Evolutionary conservation across 2,113 vertebrate genomes (phyloP).

Genomic region (Taurulus bubalis): DNA sequence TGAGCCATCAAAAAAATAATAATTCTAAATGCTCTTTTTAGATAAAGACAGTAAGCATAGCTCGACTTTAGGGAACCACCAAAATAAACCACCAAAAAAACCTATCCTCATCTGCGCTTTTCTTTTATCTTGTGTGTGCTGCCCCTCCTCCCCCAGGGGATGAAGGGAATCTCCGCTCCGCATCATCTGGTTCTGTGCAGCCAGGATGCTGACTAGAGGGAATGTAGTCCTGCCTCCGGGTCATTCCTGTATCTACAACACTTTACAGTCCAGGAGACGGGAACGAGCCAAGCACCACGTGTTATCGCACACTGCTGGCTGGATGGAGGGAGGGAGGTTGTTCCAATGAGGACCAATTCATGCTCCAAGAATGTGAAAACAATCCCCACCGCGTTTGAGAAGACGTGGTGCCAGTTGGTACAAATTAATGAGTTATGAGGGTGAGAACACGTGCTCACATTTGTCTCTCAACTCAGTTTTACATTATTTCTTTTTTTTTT

Average conservation of each 20-base stretch:
- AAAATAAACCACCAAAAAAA: not conserved
- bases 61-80: not conserved
- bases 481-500: not conserved
- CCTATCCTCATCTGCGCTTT: not conserved
- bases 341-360: not conserved
- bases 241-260: constrained; percentile 33
- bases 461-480: not conserved
- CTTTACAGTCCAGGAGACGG: constrained; percentile 12
- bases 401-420: not conserved
- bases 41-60: too few species aligned
- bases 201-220: constrained; percentile 12
- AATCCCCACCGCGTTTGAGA: not conserved
- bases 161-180: not conserved
- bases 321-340: too few species aligned
- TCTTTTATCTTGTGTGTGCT: constrained; percentile 3
- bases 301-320: not conserved
- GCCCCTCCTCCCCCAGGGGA: constrained; percentile 12
- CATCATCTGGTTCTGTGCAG: constrained; percentile 29
- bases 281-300: constrained; percentile 30
- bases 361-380: not conserved
- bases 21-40: too few species aligned
- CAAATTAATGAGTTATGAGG: not conserved
- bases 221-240: constrained; percentile 30
- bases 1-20: not conserved
- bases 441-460: not conserved